phyloP scores from a whole-genome alignment of 1,140 invertebrate genomes.

The Doryteuthis pealeii region DNA sequence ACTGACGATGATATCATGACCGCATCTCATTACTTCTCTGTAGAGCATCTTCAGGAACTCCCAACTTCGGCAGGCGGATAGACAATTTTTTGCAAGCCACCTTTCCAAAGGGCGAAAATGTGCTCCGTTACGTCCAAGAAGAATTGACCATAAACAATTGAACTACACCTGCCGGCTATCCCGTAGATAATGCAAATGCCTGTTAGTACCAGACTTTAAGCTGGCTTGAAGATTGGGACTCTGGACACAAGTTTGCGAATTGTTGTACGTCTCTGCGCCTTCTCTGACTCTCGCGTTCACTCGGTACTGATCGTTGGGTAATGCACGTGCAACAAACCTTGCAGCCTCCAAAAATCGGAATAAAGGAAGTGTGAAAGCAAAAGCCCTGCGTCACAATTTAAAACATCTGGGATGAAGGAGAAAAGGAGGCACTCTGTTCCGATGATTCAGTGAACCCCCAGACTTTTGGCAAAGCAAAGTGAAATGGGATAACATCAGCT shows the following conservation, averaged over 20 bases:
- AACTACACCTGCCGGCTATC: conserved; percentile 76
- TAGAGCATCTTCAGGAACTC: conserved; percentile 72
- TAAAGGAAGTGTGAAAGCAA: conserved; percentile 87
- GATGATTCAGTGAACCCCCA: conserved; percentile 85
- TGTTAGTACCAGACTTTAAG: conserved; percentile 88
- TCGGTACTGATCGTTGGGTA: conserved; percentile 96
- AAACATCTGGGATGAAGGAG: conserved; percentile 74
- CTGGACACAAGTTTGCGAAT: conserved; percentile 78
- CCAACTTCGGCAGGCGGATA: conserved; percentile 94
- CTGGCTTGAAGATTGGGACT: conserved; percentile 77
- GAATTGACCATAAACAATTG: conserved; percentile 96
- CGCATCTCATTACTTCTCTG: conserved; percentile 59
- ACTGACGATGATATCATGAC: conserved; percentile 91
- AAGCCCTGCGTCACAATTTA: conserved; percentile 94
- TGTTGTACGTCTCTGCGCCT: conserved; percentile 68
- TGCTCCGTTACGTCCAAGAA: conserved; percentile 94
- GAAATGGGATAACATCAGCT: conserved; percentile 84
- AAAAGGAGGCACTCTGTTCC: conserved; percentile 89
- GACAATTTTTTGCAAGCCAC: conserved; percentile 73
- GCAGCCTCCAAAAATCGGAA: conserved; percentile 69
- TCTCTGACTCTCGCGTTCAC: conserved; percentile 82
- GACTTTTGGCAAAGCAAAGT: conserved; percentile 91
- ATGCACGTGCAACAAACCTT: conserved; percentile 83
- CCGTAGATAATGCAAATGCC: conserved; percentile 86
- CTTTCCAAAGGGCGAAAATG: conserved; percentile 82